These are phyloP conservation scores for Tachysurus vachellii DNA, from an alignment of 2,113 vertebrate genomes.

Conservation along the genomic window DNA sequence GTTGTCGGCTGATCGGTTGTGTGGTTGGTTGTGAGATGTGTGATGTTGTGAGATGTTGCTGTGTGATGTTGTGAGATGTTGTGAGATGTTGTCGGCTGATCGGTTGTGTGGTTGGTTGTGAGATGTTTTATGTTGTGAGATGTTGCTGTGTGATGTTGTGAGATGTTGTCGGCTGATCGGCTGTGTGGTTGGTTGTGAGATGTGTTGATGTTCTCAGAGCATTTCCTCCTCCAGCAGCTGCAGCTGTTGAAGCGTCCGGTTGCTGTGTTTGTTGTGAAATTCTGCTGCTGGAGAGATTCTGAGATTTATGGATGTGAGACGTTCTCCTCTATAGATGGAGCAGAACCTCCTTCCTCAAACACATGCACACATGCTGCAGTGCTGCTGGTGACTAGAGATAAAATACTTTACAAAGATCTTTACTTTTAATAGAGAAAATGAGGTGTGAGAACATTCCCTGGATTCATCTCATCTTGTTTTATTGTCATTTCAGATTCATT, in stretches of 20 bases:
- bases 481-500: background rate
- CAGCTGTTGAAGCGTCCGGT: background rate
- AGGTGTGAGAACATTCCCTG: too few relatives aligned
- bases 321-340: conserved; percentile 20
- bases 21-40: too few relatives aligned
- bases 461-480: background rate
- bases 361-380: conserved; percentile 20
- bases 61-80: background rate
- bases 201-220: background rate
- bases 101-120: background rate
- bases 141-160: background rate
- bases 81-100: background rate
- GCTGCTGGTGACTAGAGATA: background rate
- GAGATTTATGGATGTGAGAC: conserved; percentile 26
- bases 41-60: too few relatives aligned
- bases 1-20: background rate
- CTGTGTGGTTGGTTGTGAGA: background rate
- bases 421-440: background rate
- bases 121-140: background rate
- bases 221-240: background rate
- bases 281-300: background rate
- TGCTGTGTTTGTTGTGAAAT: conserved; percentile 16
- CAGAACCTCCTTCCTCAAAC: conserved; percentile 14
- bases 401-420: background rate
- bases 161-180: background rate